Conservation (phyloP, 2,113 vertebrate genomes). For the Pan troglodytes region NHGRI_mPanTro3-v2.1_pri NC_072421.2:19626501-19627000, state of each 20-base stretch:
- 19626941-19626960: constrained; percentile 6
- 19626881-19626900: background rate
- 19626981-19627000: constrained; percentile 41
- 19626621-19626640: constrained; percentile 15
- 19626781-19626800: background rate
- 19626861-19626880: background rate
- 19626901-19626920: background rate
- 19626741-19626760: constrained; percentile 22
- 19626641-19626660: background rate
- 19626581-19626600: background rate
- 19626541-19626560: background rate
- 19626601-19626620: background rate
- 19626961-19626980: constrained; percentile 20
- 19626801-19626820: background rate
- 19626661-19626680: background rate
- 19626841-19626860: background rate
- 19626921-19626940: constrained; percentile 6
- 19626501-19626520: too few relatives aligned
- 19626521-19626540: background rate
- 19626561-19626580: background rate
- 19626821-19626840: background rate
- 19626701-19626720: background rate
- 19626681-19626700: background rate
- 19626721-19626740: background rate
- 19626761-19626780: background rate